Base-by-base conservation (phyloP, 2,888 invertebrate species). In the Tiliacea aurago region DNA sequence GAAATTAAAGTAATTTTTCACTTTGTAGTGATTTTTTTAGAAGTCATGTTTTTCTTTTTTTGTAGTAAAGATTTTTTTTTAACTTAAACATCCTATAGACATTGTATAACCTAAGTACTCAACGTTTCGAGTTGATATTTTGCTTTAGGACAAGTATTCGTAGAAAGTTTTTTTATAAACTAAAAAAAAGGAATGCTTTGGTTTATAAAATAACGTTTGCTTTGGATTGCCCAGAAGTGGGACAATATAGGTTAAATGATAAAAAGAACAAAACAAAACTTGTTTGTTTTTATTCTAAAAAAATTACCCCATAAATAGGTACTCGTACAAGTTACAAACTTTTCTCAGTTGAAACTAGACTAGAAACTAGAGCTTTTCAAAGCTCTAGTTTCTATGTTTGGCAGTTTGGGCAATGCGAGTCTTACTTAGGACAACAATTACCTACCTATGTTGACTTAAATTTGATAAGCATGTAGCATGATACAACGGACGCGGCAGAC, bases 401-500 rank as follows among this genome's bases (percentile, higher is more conserved):
- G 11, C 6, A 13, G 15, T 55, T 28, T 18, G 28, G n/a, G 4
- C n/a, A 73, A 28, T 15, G n/a, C n/a, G 20, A 20, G n/a, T 20
- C 9, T 41, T 37, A 37, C 20, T n/a, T n/a, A n/a, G n/a, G n/a
- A n/a, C n/a, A n/a, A n/a, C n/a, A n/a, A 23, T n/a, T 45, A 20
- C 1, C 1, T 47, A 33, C 15, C 28, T 47, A 58, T 23, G 5
- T 59, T 37, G 5, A 43, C 28, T 49, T 53, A n/a, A 13, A 62
- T 55, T 63, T 63, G 20, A 13, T 47, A 63, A 41, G 55, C 64
- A 64, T 55, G 18, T 28, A 33, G 20, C 47, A 58, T 73, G 47
- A n/a, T 72, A 69, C 58, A 64, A 68, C 61, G 18, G 13, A 65
- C n/a, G 37, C 33, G 51, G 55, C 58, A 64, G 37, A 58, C 18